Base-by-base conservation (phyloP, 2,797 vertebrate genomes). In the Enteromius paludinosus region DNA sequence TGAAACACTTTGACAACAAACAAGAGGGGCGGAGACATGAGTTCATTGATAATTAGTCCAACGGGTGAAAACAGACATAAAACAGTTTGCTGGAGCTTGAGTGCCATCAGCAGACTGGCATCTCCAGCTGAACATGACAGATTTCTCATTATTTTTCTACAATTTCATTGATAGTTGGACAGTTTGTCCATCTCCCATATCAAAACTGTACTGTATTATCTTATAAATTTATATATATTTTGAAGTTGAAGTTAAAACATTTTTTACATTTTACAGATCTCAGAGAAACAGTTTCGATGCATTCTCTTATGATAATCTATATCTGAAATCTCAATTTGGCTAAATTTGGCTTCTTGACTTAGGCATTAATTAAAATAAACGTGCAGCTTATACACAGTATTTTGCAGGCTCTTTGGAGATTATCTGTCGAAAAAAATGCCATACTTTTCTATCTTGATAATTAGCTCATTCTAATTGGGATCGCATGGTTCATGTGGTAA, bases 401-500 rank as follows among this genome's bases (percentile, higher is more conserved):
- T 82, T 68, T 54, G 12, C 23, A 23, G 45, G 35, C 71, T 75
- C 47, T 41, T 62, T 62, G 9, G 71, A 75, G 35, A 68, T 66
- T 75, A 68, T 66, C 45, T 66, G 8, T 38, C 25, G 35, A 75
- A 2, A 49, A 73, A 25, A 65, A 25, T 41, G 11, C 47, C 4
- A 41, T 54, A 59, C 33, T 41, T 82, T 68, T 76, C 49, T 30
- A 66, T 75, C 28, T 20, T 76, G 18, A 66, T 82, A 82, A 76
- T 82, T 56, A 69, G 62, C 49, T 17, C 17, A 68, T 68, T 75
- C 35, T 69, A 82, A 47, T 65, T 82, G 72, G 72, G 81, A 68
- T 82, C 81, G 69, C 47, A 69, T 56, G 72, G 72, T 74, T 82
- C 62, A 69, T 45, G 25, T 68, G 38, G 12, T 68, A 56, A 68